Base-by-base conservation (phyloP, 2,888 invertebrate genomes). In the Pseudoips prasinana region DNA sequence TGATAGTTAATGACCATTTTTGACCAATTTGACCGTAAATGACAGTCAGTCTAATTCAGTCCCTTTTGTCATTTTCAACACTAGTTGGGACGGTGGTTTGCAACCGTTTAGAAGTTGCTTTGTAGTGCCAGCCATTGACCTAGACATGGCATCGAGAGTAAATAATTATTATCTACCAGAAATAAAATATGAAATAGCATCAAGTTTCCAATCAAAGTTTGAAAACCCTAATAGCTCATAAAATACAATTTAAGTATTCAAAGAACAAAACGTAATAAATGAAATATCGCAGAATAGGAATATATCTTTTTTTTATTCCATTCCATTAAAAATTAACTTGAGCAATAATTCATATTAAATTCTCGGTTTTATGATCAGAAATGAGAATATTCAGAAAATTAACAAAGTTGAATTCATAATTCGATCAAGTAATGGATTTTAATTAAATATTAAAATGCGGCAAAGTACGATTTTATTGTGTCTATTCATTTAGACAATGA, bases 381-480 rank as follows among this genome's bases (percentile, higher is more conserved):
- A 28, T 17, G 19, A 10, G 4, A 22, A 17, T 10, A 18, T 26
- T 14, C 7, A 4, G 19, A 27, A 14, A 28, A 34, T 28, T 22
- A 29, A 44, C 25, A 25, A 19, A 8, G 17, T 23, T 39, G 10
- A 30, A 35, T 43, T 25, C 19, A 20, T 11, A 34, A 29, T 22
- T 34, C 24, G 7, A 43, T 25, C 26, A 22, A 26, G n/a, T 17
- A 19, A 27, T 27, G 11, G 30, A 23, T 30, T 28, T 33, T 35
- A 39, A 43, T 30, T 23, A 10, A 35, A 28, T 25, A 24, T 20
- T 20, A 7, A n/a, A n/a, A n/a, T n/a, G 20, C 3, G 7, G n/a
- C n/a, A 7, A n/a, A 7, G 7, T 2, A n/a, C n/a, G 7, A n/a
- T 20, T 20, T n/a, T 20, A 20, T 20, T n/a, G 20, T 20, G n/a